Percentiles rank a stretch among this genome's conserved stretches.
Conservation (phyloP, 2,113 vertebrate species). For the Spermophilus dauricus region DNA sequence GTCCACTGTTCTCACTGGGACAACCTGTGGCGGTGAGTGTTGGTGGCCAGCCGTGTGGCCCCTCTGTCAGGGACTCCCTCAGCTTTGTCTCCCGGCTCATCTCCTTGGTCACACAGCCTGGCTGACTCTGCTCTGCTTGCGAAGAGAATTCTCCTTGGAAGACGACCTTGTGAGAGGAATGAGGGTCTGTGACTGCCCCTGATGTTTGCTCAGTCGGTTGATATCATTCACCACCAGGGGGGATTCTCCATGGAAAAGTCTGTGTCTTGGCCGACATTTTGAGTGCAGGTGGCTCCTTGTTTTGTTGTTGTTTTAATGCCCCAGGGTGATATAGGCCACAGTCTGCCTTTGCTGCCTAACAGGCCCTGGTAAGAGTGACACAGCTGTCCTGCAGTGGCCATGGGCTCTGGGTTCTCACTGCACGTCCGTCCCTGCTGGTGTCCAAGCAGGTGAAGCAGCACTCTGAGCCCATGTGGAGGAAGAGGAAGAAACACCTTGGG, state of each 20-base stretch:
- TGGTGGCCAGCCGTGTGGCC: not conserved
- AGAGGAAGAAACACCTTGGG: not conserved
- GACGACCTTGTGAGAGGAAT: not conserved
- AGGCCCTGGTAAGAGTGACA: no score
- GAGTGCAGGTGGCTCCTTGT: not conserved
- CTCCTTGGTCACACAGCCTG: not conserved
- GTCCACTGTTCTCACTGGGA: not conserved
- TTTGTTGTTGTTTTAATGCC: not conserved
- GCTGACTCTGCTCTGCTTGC: not conserved
- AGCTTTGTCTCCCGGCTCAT: not conserved
- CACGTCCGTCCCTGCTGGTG: not conserved
- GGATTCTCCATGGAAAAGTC: not conserved
- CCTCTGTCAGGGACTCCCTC: not conserved
- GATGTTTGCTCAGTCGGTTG: not conserved
- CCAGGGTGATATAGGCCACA: not conserved
- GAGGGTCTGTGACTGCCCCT: not conserved
- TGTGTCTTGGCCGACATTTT: not conserved
- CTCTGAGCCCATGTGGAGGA: fast-evolving
- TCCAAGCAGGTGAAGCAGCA: not conserved
- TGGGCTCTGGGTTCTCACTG: no score
- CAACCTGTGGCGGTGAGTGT: not conserved
- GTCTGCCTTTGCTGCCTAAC: not conserved
- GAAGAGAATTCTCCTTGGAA: not conserved
- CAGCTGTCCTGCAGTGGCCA: not conserved
- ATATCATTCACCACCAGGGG: not conserved